Percentiles rank a stretch among this genome's conserved stretches.
phyloP scores from a whole-genome alignment of 2,113 vertebrate genomes.

The Phylloscopus trochiloides region DNA sequence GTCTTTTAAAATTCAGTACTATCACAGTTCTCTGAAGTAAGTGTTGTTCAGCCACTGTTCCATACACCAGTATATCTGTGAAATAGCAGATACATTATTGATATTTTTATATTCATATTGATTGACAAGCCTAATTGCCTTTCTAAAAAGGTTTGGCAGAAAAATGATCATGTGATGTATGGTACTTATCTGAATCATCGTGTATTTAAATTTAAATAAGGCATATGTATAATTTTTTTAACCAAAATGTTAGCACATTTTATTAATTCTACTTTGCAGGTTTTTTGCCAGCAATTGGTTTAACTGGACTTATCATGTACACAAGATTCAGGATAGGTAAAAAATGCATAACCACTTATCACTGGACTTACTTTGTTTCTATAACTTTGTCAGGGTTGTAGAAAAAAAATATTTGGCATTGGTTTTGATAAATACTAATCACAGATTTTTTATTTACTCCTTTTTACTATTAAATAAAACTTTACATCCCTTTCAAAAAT shows the following conservation, averaged over 20 bases:
- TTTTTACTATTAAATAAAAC: neutral
- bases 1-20: neutral
- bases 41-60: neutral
- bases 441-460: neutral
- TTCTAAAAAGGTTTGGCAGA: neutral
- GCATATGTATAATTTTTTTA: neutral
- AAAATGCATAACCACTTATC: neutral
- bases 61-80: neutral
- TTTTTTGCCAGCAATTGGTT: neutral
- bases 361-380: neutral
- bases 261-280: neutral
- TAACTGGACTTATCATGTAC: neutral
- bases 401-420: neutral
- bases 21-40: neutral
- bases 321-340: neutral
- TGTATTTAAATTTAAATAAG: neutral
- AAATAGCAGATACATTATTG: neutral
- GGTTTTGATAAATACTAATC: neutral
- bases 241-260: neutral
- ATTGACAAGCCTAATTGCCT: neutral
- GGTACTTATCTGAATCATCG: neutral
- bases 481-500: neutral
- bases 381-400: neutral
- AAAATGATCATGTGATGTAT: neutral
- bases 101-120: neutral